Conservation (phyloP, 2,797 vertebrate genomes). For the Kryptopterus vitreolus region DNA sequence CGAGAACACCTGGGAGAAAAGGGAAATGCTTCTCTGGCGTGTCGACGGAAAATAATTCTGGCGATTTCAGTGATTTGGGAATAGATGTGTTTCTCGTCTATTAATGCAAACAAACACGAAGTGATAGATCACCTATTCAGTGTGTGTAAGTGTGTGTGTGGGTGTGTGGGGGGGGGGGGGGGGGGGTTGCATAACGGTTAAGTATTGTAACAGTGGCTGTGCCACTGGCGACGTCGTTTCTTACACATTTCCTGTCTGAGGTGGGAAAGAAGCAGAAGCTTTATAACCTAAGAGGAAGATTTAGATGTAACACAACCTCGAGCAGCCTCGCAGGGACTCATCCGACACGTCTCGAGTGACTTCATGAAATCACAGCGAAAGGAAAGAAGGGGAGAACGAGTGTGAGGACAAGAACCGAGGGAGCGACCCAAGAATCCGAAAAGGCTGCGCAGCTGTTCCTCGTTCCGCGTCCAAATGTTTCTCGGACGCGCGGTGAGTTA, state of each 20-base stretch:
- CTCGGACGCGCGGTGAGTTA: constrained; percentile 16
- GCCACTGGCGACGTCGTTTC: constrained; percentile 55
- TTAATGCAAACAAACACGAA: not conserved
- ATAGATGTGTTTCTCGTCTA: not conserved
- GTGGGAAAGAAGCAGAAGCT: constrained; percentile 61
- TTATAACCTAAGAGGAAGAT: constrained; percentile 62
- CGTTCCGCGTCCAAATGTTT: constrained; percentile 15
- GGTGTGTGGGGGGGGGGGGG: no score
- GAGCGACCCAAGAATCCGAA: constrained; percentile 21
- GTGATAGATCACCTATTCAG: not conserved
- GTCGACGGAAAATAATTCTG: not conserved
- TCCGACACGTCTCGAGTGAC: constrained; percentile 57
- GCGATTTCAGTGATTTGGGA: not conserved
- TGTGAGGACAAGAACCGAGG: constrained; percentile 20
- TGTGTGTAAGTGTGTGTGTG: no score
- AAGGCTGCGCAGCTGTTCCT: not conserved
- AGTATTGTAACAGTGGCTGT: constrained; percentile 28
- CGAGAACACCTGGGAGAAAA: constrained; percentile 9
- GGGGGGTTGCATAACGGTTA: not conserved
- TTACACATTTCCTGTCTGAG: constrained; percentile 67
- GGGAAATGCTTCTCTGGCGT: not conserved
- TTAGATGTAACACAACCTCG: constrained; percentile 67
- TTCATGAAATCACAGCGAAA: constrained; percentile 35
- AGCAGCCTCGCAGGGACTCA: constrained; percentile 58
- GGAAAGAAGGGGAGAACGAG: constrained; percentile 31